Conservation (phyloP, 2,797 vertebrate species). For the Menidia menidia region DNA sequence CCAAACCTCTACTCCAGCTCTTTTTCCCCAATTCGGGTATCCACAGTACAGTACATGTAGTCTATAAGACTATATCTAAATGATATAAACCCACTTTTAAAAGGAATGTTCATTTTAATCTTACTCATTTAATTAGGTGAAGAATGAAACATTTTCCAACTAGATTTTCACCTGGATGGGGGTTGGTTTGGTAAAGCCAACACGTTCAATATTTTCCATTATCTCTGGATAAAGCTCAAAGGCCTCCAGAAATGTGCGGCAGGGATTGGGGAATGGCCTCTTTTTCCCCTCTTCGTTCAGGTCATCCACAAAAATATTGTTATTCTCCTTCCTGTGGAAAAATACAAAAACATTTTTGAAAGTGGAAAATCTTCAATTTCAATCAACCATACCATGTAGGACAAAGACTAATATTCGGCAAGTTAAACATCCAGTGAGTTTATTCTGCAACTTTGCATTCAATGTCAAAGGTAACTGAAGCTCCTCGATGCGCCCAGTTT, state of each 20-base stretch:
- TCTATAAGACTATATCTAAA: too few species aligned
- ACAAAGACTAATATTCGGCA: neutral
- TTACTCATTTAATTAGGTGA: neutral
- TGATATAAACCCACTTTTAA: too few species aligned
- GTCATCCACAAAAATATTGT: slow-evolving; percentile 92
- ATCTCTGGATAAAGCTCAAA: slow-evolving; percentile 89
- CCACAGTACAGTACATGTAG: too few species aligned
- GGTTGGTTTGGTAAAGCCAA: slow-evolving; percentile 91
- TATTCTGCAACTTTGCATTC: too few species aligned
- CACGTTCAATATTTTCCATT: slow-evolving; percentile 89
- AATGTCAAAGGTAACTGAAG: too few species aligned
- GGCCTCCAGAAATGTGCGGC: slow-evolving; percentile 89
- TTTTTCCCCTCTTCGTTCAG: slow-evolving; percentile 88
- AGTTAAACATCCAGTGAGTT: too few species aligned
- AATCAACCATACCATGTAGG: neutral
- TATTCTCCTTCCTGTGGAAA: slow-evolving; percentile 89
- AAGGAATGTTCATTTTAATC: neutral
- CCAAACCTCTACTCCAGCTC: too few species aligned
- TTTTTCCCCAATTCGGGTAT: too few species aligned
- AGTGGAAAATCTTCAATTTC: neutral
- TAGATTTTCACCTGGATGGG: slow-evolving; percentile 91
- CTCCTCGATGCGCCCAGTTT: too few species aligned
- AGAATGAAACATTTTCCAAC: too few species aligned
- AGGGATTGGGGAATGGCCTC: slow-evolving; percentile 88
- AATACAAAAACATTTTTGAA: neutral